Percentiles rank a stretch among this genome's conserved stretches.
These are phyloP conservation scores for Cheilosia scutellata DNA, from an alignment of 2,888 invertebrate genomes.

Conservation along the genomic window DNA sequence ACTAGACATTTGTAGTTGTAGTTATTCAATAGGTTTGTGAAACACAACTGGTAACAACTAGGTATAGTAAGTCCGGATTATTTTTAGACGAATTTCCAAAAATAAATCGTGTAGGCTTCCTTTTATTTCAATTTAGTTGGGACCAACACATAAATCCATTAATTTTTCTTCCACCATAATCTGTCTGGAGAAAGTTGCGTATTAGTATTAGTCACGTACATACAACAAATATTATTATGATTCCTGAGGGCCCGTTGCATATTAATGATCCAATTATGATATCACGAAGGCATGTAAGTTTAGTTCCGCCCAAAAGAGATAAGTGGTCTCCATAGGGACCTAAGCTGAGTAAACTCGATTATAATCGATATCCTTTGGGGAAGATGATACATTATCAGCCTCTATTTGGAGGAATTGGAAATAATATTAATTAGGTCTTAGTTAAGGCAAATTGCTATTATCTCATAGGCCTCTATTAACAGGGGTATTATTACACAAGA, in stretches of 20 bases:
- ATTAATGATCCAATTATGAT: conserved; percentile 46
- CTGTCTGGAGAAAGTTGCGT: not conserved
- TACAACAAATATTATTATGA: conserved; percentile 19
- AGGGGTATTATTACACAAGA: not conserved
- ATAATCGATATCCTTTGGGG: conserved; percentile 32
- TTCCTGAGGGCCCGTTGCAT: conserved; percentile 41
- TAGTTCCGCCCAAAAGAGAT: conserved; percentile 10
- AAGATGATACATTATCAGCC: not conserved
- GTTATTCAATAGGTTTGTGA: conserved; percentile 5
- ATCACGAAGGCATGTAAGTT: conserved; percentile 1
- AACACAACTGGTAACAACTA: not conserved
- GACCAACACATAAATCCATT: not conserved
- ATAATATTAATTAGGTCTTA: not conserved
- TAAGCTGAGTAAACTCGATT: conserved; percentile 45
- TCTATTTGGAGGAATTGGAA: not conserved
- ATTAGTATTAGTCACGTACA: conserved; percentile 26
- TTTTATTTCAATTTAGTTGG: conserved; percentile 19
- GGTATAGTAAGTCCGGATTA: not conserved
- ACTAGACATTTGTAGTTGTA: conserved; percentile 40
- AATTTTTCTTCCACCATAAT: not conserved
- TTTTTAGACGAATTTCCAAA: not conserved
- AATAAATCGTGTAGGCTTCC: not conserved
- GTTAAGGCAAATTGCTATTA: not conserved
- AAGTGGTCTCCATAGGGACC: conserved; percentile 45
- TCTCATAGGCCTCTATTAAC: not conserved